Base-by-base conservation (phyloP, 2,797 vertebrate species). In the Onychomys leucogaster region DNA sequence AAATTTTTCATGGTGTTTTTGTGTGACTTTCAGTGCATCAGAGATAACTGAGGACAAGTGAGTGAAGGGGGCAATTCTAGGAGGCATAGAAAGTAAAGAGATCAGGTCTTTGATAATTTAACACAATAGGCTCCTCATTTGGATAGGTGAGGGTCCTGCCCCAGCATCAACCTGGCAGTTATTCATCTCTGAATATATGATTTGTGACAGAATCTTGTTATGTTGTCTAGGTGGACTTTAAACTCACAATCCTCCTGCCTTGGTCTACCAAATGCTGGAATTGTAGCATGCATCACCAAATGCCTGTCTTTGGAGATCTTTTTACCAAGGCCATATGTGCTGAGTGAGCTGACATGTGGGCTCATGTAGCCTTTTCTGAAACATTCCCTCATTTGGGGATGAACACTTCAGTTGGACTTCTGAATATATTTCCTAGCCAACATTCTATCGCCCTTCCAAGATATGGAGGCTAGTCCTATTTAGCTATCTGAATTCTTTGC, bases 341-440 rank as follows among this genome's bases (percentile, higher is more conserved):
- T 80, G 13, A 41, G 37, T 76, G 43, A 71, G 43, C 2, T 75
- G 52, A 16, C 25, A 61, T 16, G 32, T 17, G 16, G 71, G 23
- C 34, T 77, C 14, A 4, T 55, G 25, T 52, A 88, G 61, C 12
- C 63, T 93, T 89, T 93, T 6, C 34, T 78, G 46, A n/a, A 71
- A 61, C 16, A 49, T 4, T 69, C 0, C 41, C 34, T 77, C 55
- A 4, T 86, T 91, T 73, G 71, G 5, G 2, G 16, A n/a, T 6
- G 80, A 78, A 76, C 1, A 1, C 21, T 84, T 37, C n/a, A n/a
- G 1, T 29, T 83, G 52, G 23, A 37, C 21, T 90, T 96, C 17
- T 23, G 43, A 71, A 55, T 57, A 29, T 6, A 27, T 73, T 91
- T 59, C 59, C 92, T 93, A 63, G 49, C 91, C 55, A 96, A 23